These are phyloP conservation scores for Operophtera brumata DNA, from an alignment of 2,888 invertebrate species.

Conservation along the genomic window DNA sequence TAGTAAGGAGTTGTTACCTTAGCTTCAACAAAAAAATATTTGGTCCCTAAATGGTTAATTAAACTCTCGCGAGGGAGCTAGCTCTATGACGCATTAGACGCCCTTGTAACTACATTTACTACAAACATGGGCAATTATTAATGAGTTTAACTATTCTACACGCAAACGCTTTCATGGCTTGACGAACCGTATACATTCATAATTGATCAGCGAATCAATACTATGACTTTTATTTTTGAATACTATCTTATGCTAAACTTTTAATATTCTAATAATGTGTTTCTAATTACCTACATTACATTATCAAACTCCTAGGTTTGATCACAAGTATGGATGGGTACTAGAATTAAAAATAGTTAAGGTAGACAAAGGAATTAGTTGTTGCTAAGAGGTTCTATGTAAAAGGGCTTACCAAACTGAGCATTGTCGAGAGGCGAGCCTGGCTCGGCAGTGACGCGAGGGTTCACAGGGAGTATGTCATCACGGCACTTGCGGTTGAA, in stretches of 20 bases:
- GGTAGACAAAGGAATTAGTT: slow-evolving; percentile 4
- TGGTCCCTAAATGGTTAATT: slow-evolving; percentile 8
- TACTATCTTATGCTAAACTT: not conserved
- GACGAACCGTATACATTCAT: slow-evolving; percentile 31
- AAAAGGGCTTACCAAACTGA: slow-evolving; percentile 66
- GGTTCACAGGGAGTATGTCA: slow-evolving; percentile 73
- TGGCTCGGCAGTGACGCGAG: slow-evolving; percentile 53
- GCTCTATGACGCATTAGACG: slow-evolving; percentile 41
- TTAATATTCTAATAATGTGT: not conserved
- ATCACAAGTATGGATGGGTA: not conserved
- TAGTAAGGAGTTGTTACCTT: no score
- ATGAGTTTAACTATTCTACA: slow-evolving; percentile 42
- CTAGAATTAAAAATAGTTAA: slow-evolving; percentile 2
- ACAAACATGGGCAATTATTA: slow-evolving; percentile 39
- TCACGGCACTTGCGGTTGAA: slow-evolving; percentile 65
- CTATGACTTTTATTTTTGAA: not conserved
- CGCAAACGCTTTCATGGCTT: slow-evolving; percentile 38
- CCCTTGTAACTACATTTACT: slow-evolving; percentile 47
- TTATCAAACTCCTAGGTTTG: not conserved
- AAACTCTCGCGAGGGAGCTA: slow-evolving; percentile 11
- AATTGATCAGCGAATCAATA: slow-evolving; percentile 32
- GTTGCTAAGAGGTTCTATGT: slow-evolving; percentile 1
- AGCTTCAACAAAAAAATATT: slow-evolving; percentile 19
- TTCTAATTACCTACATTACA: not conserved
- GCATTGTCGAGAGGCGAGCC: slow-evolving; percentile 65